Conservation (phyloP, 2,797 vertebrate species). For the Oryzias dopingdopingensis region DNA sequence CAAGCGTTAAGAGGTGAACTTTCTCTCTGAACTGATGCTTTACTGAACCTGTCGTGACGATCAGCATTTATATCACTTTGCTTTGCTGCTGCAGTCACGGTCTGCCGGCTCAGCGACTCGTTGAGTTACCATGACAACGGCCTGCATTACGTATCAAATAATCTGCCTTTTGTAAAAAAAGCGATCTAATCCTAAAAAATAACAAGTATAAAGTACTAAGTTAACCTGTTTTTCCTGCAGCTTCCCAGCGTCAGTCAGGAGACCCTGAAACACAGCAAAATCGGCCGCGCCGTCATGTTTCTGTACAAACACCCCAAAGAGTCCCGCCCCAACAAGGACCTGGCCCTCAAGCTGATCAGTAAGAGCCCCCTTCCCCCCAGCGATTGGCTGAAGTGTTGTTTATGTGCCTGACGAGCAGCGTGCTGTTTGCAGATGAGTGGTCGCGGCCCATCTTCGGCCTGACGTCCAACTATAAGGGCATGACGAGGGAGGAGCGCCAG, state of each 20-base stretch:
- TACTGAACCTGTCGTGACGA: too few relatives aligned
- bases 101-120: too few relatives aligned
- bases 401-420: background rate
- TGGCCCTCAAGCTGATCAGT: constrained; percentile 98
- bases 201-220: too few relatives aligned
- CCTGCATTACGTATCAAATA: too few relatives aligned
- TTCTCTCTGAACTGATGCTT: too few relatives aligned
- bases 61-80: too few relatives aligned
- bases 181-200: too few relatives aligned
- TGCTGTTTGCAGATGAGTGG: constrained; percentile 86
- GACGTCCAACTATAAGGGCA: constrained; percentile 96
- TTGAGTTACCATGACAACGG: too few relatives aligned
- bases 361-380: background rate
- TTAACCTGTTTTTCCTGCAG: constrained; percentile 58
- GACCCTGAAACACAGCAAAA: constrained; percentile 96
- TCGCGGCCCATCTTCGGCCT: constrained; percentile 96
- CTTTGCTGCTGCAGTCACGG: too few relatives aligned
- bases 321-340: constrained; percentile 91
- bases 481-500: constrained; percentile 96
- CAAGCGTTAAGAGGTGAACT: too few relatives aligned
- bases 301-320: constrained; percentile 99
- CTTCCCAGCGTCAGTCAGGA: constrained; percentile 96
- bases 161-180: too few relatives aligned
- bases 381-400: background rate
- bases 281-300: constrained; percentile 96